phyloP scores from a whole-genome alignment of 2,888 invertebrate genomes.

The Luperina nickerlii region DNA sequence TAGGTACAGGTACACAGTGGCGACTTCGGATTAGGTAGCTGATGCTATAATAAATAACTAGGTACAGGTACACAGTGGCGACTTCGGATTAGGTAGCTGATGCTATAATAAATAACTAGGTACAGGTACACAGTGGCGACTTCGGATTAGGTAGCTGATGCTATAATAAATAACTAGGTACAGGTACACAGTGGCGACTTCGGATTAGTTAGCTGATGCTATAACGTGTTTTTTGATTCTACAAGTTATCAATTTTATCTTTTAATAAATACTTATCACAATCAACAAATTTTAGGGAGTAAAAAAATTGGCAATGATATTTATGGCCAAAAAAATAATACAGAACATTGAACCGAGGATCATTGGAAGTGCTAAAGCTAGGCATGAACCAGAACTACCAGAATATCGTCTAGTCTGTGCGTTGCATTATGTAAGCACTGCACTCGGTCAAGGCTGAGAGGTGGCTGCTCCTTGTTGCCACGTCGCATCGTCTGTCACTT shows the following conservation, averaged over 20 bases:
- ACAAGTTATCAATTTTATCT: not conserved
- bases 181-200: too few species aligned
- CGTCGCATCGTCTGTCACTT: not conserved
- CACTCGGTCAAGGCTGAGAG: slow-evolving; percentile 68
- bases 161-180: too few species aligned
- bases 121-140: too few species aligned
- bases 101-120: not conserved
- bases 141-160: too few species aligned
- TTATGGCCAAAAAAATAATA: not conserved
- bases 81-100: not conserved
- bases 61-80: not conserved
- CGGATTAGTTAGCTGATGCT: too few species aligned
- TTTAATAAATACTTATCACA: not conserved
- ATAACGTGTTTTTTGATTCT: not conserved
- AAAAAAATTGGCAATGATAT: not conserved
- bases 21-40: not conserved
- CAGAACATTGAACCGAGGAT: not conserved
- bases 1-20: not conserved
- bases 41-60: not conserved
- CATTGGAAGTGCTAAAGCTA: not conserved
- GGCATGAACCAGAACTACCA: slow-evolving; percentile 13
- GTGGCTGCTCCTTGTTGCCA: slow-evolving; percentile 48
- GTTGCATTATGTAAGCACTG: slow-evolving; percentile 43
- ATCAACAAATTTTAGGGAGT: not conserved
- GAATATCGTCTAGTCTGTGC: slow-evolving; percentile 4